phyloP scores from a whole-genome alignment of 2,888 invertebrate species.

The Myathropa florea region DNA sequence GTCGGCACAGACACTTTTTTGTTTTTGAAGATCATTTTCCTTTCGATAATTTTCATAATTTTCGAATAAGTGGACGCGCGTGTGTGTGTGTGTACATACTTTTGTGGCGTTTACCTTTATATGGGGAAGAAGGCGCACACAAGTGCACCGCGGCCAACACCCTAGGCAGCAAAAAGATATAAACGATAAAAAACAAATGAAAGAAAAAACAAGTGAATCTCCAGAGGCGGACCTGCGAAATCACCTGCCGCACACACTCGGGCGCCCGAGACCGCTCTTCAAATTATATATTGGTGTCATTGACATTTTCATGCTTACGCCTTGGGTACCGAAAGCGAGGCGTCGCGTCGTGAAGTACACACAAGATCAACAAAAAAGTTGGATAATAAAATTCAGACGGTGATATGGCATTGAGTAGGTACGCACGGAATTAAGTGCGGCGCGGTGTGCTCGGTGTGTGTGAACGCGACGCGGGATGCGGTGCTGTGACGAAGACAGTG shows the following conservation, averaged over 20 bases:
- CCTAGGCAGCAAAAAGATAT: background rate
- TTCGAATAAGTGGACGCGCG: background rate
- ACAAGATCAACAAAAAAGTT: slow-evolving; percentile 57
- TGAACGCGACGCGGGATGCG: slow-evolving; percentile 3
- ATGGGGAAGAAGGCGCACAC: background rate
- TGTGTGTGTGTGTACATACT: background rate
- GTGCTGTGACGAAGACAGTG: background rate
- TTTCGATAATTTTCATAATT: slow-evolving; percentile 42
- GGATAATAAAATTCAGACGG: slow-evolving; percentile 67
- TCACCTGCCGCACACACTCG: slow-evolving; percentile 24
- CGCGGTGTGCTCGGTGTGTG: slow-evolving; percentile 2
- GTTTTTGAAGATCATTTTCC: slow-evolving; percentile 15
- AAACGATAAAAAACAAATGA: background rate
- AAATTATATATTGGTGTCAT: slow-evolving; percentile 56
- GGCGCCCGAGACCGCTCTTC: slow-evolving; percentile 8
- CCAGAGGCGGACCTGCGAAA: slow-evolving; percentile 52
- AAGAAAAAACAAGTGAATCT: slow-evolving; percentile 41
- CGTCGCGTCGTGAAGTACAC: slow-evolving; percentile 13
- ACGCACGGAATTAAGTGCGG: slow-evolving; percentile 4
- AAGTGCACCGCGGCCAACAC: slow-evolving; percentile 18
- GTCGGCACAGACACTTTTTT: slow-evolving; percentile 17
- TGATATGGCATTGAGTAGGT: slow-evolving; percentile 52
- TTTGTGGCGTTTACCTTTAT: slow-evolving; percentile 18
- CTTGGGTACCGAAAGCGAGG: slow-evolving; percentile 21
- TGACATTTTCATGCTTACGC: slow-evolving; percentile 58